A percentile compares a stretch with the other conserved stretches of the same genome.
These are phyloP conservation scores for Trichoplusia ni DNA, from an alignment of 1,140 invertebrate genomes.

Conservation along the genomic window DNA sequence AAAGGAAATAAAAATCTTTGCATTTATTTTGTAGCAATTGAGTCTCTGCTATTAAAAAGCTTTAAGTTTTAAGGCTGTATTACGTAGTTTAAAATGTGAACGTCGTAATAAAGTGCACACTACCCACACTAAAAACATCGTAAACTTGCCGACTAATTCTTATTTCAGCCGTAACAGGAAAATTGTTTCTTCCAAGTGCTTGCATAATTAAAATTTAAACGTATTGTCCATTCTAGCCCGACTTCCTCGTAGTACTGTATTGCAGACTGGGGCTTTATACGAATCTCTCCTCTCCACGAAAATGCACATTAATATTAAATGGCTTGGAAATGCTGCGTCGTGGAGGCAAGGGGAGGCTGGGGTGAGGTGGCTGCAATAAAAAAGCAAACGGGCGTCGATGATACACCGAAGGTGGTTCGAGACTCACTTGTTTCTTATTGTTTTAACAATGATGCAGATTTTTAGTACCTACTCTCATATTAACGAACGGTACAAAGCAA, in stretches of 20 bases:
- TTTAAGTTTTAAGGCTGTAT: no score
- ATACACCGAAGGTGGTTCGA: constrained; percentile 63
- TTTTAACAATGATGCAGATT: constrained; percentile 26
- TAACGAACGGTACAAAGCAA: background rate
- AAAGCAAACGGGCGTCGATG: constrained; percentile 69
- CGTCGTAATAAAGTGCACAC: no score
- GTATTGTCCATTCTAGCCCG: constrained; percentile 59
- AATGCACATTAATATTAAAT: constrained; percentile 82
- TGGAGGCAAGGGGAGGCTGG: constrained; percentile 48
- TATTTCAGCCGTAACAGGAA: constrained; percentile 26
- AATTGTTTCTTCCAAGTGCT: constrained; percentile 30
- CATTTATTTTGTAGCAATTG: no score
- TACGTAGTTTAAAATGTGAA: no score
- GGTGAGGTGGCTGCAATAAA: constrained; percentile 67
- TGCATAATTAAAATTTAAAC: constrained; percentile 71
- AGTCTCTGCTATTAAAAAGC: no score
- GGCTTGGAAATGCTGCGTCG: constrained; percentile 79
- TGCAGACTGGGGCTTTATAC: constrained; percentile 75
- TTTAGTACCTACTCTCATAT: background rate
- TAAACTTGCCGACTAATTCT: constrained; percentile 21
- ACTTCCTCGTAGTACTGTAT: constrained; percentile 63
- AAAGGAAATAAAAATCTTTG: no score
- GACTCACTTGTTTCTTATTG: constrained; percentile 57
- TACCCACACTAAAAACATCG: constrained; percentile 12
- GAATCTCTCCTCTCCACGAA: constrained; percentile 78